A percentile compares a stretch with the other conserved stretches of the same genome.
These are phyloP conservation scores for Boloria selene DNA, from an alignment of 2,888 invertebrate genomes.

Conservation along the genomic window DNA sequence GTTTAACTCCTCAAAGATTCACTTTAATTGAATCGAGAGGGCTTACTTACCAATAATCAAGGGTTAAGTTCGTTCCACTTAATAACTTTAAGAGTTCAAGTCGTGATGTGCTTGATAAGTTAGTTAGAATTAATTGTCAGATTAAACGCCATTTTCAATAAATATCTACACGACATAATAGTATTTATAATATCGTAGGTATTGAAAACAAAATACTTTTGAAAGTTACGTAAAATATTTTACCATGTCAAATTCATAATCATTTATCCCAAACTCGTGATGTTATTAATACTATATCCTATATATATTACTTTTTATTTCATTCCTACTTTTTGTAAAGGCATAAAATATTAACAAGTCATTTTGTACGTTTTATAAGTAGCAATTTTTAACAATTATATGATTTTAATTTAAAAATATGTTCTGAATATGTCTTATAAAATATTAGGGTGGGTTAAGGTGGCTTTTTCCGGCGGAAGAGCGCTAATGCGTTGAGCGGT, in stretches of 20 bases:
- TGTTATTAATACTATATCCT: too few relatives aligned
- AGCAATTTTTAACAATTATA: too few relatives aligned
- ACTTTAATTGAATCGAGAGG: slow-evolving; percentile 64
- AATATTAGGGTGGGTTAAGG: slow-evolving; percentile 1
- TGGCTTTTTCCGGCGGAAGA: slow-evolving; percentile 52
- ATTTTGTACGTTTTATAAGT: too few relatives aligned
- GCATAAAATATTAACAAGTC: too few relatives aligned
- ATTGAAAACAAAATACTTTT: too few relatives aligned
- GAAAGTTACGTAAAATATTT: too few relatives aligned
- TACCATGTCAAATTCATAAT: too few relatives aligned
- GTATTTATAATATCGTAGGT: too few relatives aligned
- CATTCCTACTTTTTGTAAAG: too few relatives aligned
- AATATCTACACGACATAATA: background rate
- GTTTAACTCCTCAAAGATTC: slow-evolving; percentile 55
- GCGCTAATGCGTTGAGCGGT: slow-evolving; percentile 63
- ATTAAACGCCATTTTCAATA: slow-evolving; percentile 2
- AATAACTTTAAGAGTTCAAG: slow-evolving; percentile 52
- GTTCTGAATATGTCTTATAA: background rate
- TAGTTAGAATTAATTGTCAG: slow-evolving; percentile 43
- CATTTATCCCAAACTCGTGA: too few relatives aligned
- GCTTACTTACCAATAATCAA: slow-evolving; percentile 73
- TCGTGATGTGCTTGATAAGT: slow-evolving; percentile 33
- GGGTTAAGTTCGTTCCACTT: slow-evolving; percentile 66
- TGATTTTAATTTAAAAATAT: background rate
- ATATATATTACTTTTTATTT: too few relatives aligned